Percentiles rank a stretch among this genome's conserved stretches.
phyloP scores from a whole-genome alignment of 2,888 invertebrate species.

The Julus scandinavius region DNA sequence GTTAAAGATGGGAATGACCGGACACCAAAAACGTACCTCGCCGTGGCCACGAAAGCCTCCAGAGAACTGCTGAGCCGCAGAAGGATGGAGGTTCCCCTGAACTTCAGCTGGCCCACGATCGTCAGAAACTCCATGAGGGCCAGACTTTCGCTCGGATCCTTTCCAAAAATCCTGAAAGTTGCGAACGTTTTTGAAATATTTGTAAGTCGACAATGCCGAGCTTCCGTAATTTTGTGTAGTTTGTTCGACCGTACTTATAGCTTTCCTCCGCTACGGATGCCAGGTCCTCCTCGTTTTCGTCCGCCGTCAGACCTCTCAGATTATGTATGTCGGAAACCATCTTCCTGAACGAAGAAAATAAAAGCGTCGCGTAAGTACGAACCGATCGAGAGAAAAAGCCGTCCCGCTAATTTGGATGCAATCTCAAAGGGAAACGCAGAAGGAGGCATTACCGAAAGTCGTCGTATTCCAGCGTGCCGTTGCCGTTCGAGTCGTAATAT shows the following conservation, averaged over 20 bases:
- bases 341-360: neutral
- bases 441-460: conserved; percentile 69
- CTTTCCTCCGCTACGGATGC: neutral
- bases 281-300: neutral
- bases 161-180: conserved; percentile 64
- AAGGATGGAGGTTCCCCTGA: conserved; percentile 76
- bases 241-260: conserved; percentile 1
- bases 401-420: neutral
- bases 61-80: conserved; percentile 69
- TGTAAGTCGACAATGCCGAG: too few relatives aligned
- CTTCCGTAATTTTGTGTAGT: too few relatives aligned
- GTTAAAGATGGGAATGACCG: too few relatives aligned
- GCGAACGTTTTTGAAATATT: too few relatives aligned
- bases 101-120: conserved; percentile 74
- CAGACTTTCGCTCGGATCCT: conserved; percentile 60
- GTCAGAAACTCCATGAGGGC: conserved; percentile 71
- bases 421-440: neutral
- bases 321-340: neutral
- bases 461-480: conserved; percentile 69
- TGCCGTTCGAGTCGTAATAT: conserved; percentile 72
- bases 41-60: neutral
- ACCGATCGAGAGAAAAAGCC: too few relatives aligned
- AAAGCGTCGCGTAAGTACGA: too few relatives aligned
- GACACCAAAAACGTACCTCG: neutral
- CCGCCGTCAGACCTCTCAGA: neutral